Base-by-base conservation (phyloP, 2,888 invertebrate genomes). In the Eupithecia tripunctaria region DNA sequence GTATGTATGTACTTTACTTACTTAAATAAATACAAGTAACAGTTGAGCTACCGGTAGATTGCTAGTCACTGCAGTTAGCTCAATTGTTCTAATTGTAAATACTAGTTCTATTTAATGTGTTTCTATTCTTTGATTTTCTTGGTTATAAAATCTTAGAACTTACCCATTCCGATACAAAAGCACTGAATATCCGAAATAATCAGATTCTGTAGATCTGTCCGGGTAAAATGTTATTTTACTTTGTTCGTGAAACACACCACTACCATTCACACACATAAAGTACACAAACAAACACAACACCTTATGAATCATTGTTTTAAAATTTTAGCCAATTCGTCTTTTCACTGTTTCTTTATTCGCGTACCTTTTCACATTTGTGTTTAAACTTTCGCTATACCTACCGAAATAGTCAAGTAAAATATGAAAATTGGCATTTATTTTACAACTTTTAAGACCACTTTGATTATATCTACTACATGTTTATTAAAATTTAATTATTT, bases 121-220 rank as follows among this genome's bases (percentile, higher is more conserved):
- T 32, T 32, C 5, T 32, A 32, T 4, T 32, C 4, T 32, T 32
- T 32, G 5, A 32, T 32, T 32, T 32, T 4, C 6, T 32, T 32
- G 32, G 5, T 32, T 32, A 32, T 32, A 32, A 32, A 32, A 32
- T 32, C 32, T 32, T 6, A 51, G 3, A 21, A 83, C 88, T 81
- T 80, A 91, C 91, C 88, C 85, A 47, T 85, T 78, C 32, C 81
- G 77, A 69, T 80, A 85, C 32, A 92, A 77, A 47, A 89, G 78
- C 0, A 88, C 88, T 3, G 88, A 84, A 68, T 85, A 93, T 8
- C 92, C 92, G 76, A 93, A 93, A 80, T 88, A 90, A 27, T 84
- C 84, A 0, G 88, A 80, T 0, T 72, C 64, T 5, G 47, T 1
- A 0, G 29, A 1, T 25, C 8, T 75, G 41, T 86, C 84, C 0